These are phyloP conservation scores for Xestia xanthographa DNA, from an alignment of 2,888 invertebrate species.

Conservation along the genomic window DNA sequence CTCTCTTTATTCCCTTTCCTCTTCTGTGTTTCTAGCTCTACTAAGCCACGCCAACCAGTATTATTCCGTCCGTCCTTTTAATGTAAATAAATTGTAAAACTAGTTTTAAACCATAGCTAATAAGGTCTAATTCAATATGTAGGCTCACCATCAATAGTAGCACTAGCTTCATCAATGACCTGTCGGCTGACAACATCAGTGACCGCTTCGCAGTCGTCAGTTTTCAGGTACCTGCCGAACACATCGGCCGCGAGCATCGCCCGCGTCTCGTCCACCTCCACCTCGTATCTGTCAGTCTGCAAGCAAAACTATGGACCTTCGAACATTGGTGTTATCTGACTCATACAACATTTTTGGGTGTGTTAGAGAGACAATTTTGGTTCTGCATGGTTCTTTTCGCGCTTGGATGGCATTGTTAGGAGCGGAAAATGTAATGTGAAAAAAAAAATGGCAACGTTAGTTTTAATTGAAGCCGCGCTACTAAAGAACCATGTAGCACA, in stretches of 20 bases:
- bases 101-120: no score
- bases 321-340: constrained; percentile 61
- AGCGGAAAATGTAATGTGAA: background rate
- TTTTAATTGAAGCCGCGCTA: background rate
- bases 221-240: constrained; percentile 90
- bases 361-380: background rate
- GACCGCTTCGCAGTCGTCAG: constrained; percentile 86
- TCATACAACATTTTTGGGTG: constrained; percentile 22
- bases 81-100: no score
- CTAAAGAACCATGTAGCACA: background rate
- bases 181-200: constrained; percentile 81
- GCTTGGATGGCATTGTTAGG: background rate
- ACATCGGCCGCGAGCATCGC: constrained; percentile 93
- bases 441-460: background rate
- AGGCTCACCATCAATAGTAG: constrained; percentile 85
- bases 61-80: background rate
- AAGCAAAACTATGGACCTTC: constrained; percentile 73
- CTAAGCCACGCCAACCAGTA: background rate
- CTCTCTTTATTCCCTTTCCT: background rate
- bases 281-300: constrained; percentile 95
- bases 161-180: constrained; percentile 81
- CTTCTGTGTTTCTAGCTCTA: background rate
- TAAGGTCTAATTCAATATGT: background rate
- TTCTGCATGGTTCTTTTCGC: background rate
- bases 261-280: constrained; percentile 97